Conservation (phyloP, 2,888 invertebrate genomes). For the Pseudococcus jackbeardsleyi region DNA sequence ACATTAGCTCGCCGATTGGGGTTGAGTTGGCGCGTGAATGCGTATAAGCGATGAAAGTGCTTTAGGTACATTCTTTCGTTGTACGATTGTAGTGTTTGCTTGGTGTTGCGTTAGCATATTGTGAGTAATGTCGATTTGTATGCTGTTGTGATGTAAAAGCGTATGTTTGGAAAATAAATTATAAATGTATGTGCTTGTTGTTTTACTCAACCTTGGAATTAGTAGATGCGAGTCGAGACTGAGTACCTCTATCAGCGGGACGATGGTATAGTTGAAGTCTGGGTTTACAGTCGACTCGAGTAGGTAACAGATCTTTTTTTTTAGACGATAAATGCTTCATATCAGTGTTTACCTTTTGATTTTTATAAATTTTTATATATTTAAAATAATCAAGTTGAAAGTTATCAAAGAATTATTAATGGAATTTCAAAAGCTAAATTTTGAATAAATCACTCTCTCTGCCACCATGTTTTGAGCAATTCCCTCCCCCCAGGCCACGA, state of each 20-base stretch:
- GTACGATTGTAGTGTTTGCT: constrained; percentile 12
- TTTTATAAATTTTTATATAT: too few relatives aligned
- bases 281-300: background rate
- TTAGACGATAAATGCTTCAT: background rate
- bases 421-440: too few relatives aligned
- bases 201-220: constrained; percentile 28
- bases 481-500: too few relatives aligned
- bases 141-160: constrained; percentile 42
- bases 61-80: background rate
- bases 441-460: too few relatives aligned
- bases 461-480: too few relatives aligned
- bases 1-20: background rate
- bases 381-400: too few relatives aligned
- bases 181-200: background rate
- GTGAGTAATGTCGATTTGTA: constrained; percentile 27
- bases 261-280: constrained; percentile 5
- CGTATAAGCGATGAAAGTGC: background rate
- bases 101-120: constrained; percentile 12
- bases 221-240: background rate
- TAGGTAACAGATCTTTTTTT: constrained; percentile 26
- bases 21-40: constrained; percentile 1
- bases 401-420: too few relatives aligned
- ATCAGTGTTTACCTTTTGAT: background rate
- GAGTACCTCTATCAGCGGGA: background rate
- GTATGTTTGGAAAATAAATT: constrained; percentile 34